Conservation (phyloP, 2,888 invertebrate species). For the Spisula subtruncata region DNA sequence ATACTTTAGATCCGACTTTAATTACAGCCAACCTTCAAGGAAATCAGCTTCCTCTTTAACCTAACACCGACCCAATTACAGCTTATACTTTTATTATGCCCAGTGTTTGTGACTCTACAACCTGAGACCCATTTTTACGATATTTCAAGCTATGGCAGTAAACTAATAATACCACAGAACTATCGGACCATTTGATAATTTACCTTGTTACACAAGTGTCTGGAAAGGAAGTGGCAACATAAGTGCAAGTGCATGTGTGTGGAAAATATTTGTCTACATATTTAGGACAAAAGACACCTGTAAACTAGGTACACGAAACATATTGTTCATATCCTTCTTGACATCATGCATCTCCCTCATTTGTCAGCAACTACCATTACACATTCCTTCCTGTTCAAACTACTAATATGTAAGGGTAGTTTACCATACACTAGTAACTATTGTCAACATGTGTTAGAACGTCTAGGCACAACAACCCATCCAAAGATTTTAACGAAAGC, state of each 20-base stretch:
- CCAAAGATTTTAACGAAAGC: neutral
- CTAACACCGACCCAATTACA: too few relatives aligned
- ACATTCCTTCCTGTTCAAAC: neutral
- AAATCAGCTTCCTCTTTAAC: too few relatives aligned
- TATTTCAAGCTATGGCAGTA: too few relatives aligned
- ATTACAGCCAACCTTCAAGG: too few relatives aligned
- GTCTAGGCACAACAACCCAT: neutral
- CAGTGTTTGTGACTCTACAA: too few relatives aligned
- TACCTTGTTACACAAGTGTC: too few relatives aligned
- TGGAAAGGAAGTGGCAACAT: too few relatives aligned
- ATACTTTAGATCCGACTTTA: too few relatives aligned
- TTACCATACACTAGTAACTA: neutral
- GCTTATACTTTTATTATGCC: too few relatives aligned
- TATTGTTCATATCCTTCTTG: neutral
- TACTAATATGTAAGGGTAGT: neutral
- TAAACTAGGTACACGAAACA: neutral
- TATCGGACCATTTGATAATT: too few relatives aligned
- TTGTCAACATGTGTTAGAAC: constrained; percentile 10
- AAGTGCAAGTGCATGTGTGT: neutral
- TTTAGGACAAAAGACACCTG: neutral
- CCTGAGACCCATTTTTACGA: too few relatives aligned
- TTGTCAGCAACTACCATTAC: neutral
- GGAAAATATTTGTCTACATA: neutral
- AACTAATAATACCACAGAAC: too few relatives aligned
- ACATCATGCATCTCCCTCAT: neutral